Evolutionary conservation across 1,140 invertebrate species (phyloP), one percentile per base, ranked within the genome.

Genomic region (Tetramorium simillimum): DNA sequence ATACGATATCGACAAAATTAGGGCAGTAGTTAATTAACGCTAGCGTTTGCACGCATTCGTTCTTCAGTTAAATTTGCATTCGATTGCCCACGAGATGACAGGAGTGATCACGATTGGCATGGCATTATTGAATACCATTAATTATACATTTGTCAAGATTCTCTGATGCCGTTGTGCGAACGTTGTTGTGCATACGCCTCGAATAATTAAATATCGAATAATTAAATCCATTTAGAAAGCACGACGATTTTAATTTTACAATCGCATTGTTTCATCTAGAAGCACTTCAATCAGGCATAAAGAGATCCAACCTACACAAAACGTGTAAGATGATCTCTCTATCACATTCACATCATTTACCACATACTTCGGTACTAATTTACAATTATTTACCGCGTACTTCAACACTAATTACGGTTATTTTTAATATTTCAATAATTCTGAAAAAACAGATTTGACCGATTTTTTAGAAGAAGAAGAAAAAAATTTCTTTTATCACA

Each of bases 91-190:
- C 24, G 46, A 80, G 46, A 56, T 80, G 62, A 80, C 46, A 69
- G 21, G 46, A 3, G 51, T 49, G 43, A 65, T 12, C 28, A 21
- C 60, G 43, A 40, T 63, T 33, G 43, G 37, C 16, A 62, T 4
- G 21, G 40, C 49, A 80, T 80, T 80, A 80, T 80, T 14, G 62
- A 65, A 65, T 51, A 37, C 28, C 28, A 80, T 80, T 65, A 80
- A 78, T 51, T 65, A 65, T 10, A 37, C 18, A 65, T 67, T 80
- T 80, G 76, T 80, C 76, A 80, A 65, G 60, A 49, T 80, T 40
- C 21, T 62, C 24, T 33, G 28, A 33, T 65, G 12, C 18, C 14
- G 56, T 77, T 43, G 37, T 77, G 12, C 24, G 58, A 77, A 43
- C 24, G 46, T 62, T 49, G 43, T 78, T 63, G 75, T 33, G 40